Base-by-base conservation (phyloP, 2,113 vertebrate species). In the Sebastes fasciatus region DNA sequence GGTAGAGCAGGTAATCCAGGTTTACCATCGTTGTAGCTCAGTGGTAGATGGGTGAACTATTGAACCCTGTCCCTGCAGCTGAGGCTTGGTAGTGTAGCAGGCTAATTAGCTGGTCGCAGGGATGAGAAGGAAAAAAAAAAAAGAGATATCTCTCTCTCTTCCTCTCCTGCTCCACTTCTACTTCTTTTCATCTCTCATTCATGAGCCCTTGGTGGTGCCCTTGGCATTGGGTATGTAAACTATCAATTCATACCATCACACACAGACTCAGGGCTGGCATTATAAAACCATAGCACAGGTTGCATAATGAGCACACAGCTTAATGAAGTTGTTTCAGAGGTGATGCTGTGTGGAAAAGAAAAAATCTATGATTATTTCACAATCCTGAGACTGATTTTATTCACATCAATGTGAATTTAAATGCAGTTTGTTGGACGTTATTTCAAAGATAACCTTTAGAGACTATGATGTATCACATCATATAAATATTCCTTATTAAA, bases 201-300 rank as follows among this genome's bases (percentile, higher is more conserved):
- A 94, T 93, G 92, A 95, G 93, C 88, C 93, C 91, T 94, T 93
- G 91, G 89, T 93, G 81, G 79, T 92, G 92, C 91, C 93, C 93
- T 92, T 94, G 93, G 92, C 92, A 91, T 87, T 89, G 91, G 85
- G 75, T 91, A 90, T 88, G 88, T 92, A 93, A 90, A 94, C 93
- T 91, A 93, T 93, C 88, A 89, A 83, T 93, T 92, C 54, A 89
- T 87, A 90, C 57, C 90, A 87, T 86, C 88, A 86, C 85, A 88
- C 78, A 84, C 74, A 75, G 66, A 89, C 74, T 88, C 69, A 74
- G 82, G 77, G 87, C 70, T 91, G 86, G 86, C 80, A 88, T 92
- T 85, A 90, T 87, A 88, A 90, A 88, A 89, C 55, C 60, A 19
- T 74, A 88, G 17, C 74, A 81, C 52, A 63, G 83, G 81, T 83